Percentiles rank a stretch among this genome's conserved stretches.
Evolutionary conservation across 2,888 invertebrate species (phyloP).

Genomic region (Phaonia tiefii): DNA sequence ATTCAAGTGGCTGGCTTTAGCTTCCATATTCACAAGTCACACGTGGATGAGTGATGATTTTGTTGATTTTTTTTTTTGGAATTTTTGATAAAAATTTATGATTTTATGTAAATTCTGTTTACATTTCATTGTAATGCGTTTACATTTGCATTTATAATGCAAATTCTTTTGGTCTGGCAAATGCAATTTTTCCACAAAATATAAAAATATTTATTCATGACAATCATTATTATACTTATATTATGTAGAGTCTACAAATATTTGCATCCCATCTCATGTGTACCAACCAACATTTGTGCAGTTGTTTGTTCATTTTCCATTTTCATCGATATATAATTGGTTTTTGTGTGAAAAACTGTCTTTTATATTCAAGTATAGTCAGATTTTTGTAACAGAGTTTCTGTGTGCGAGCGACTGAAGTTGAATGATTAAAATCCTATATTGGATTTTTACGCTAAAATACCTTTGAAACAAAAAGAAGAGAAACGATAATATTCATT

Average conservation of each 20-base stretch:
- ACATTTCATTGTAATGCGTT: constrained; percentile 18
- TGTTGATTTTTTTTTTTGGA: constrained; percentile 53
- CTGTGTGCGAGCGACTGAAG: constrained; percentile 9
- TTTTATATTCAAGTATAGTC: too few relatives aligned
- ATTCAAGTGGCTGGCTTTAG: constrained; percentile 22
- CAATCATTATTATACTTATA: too few relatives aligned
- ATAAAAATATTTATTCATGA: too few relatives aligned
- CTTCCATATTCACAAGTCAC: constrained; percentile 29
- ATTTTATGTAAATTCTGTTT: constrained; percentile 63
- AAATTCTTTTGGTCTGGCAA: constrained; percentile 45
- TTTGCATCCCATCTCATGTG: neutral
- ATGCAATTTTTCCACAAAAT: neutral
- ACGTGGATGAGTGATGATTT: constrained; percentile 56
- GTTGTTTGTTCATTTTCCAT: constrained; percentile 46
- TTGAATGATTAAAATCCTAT: constrained; percentile 78
- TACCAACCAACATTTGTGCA: neutral
- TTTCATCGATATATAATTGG: constrained; percentile 72
- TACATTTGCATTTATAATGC: constrained; percentile 53
- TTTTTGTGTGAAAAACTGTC: constrained; percentile 66
- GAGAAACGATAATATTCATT: constrained; percentile 77
- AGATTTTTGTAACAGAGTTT: constrained; percentile 41
- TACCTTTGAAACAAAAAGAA: constrained; percentile 78
- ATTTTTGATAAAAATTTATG: constrained; percentile 56
- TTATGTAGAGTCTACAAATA: too few relatives aligned
- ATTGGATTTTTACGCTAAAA: constrained; percentile 80